Percentiles rank a stretch among this genome's conserved stretches.
These are phyloP conservation scores for Myiozetetes cayanensis DNA, from an alignment of 2,113 vertebrate genomes.

Conservation along the genomic window DNA sequence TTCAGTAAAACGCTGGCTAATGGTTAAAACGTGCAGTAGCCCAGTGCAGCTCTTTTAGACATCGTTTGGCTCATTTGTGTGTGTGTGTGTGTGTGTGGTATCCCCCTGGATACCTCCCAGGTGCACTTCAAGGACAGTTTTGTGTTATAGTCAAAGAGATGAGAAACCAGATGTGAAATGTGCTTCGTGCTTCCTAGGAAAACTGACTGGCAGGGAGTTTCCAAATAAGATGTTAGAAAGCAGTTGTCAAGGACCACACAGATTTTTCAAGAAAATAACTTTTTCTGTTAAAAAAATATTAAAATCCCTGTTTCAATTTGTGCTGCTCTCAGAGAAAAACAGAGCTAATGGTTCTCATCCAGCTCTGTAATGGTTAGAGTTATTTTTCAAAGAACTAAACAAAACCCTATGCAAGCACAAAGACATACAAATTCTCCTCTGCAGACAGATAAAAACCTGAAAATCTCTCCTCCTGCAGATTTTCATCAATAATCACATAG, in stretches of 20 bases:
- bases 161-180: not conserved
- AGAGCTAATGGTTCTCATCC: not conserved
- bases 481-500: not conserved
- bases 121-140: conserved; percentile 14
- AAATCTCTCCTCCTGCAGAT: not conserved
- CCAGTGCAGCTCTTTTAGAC: not conserved
- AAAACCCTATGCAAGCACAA: not conserved
- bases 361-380: not conserved
- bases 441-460: not conserved
- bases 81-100: not conserved
- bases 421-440: not conserved
- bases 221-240: not conserved
- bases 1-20: not conserved
- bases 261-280: not conserved
- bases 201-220: not conserved
- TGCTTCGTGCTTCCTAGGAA: not conserved
- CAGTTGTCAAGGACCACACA: not conserved
- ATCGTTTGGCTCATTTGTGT: not conserved
- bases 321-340: not conserved
- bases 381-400: not conserved
- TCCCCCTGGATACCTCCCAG: not conserved
- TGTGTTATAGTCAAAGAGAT: not conserved
- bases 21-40: not conserved
- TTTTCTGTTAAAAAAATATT: not conserved
- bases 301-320: not conserved